phyloP scores from a whole-genome alignment of 2,888 invertebrate genomes.

The Alviniconcha strummeri region DNA sequence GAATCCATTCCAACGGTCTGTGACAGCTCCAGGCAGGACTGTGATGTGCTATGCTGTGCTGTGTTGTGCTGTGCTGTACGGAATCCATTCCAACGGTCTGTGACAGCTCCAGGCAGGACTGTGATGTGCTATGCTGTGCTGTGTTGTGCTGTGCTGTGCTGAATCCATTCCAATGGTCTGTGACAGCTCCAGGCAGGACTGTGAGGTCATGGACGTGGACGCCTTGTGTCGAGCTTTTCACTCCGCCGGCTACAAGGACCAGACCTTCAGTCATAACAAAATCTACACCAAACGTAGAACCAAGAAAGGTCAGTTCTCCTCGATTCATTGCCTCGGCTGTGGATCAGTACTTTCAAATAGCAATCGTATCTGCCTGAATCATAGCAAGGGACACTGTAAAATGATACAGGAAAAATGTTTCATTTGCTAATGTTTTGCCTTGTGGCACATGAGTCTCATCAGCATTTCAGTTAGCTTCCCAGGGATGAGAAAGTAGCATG shows the following conservation, averaged over 20 bases:
- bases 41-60: too few species aligned
- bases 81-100: too few species aligned
- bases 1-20: too few species aligned
- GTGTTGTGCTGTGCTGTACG: too few species aligned
- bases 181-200: background rate
- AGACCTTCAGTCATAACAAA: slow-evolving; percentile 5
- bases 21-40: too few species aligned
- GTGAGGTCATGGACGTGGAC: background rate
- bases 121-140: too few species aligned
- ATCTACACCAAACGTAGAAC: background rate
- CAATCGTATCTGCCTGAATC: background rate
- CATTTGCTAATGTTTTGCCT: background rate
- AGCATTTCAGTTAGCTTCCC: too few species aligned
- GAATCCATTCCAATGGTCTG: too few species aligned
- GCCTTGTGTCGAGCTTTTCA: background rate
- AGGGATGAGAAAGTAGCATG: too few species aligned
- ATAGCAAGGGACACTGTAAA: background rate
- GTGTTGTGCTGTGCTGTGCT: too few species aligned
- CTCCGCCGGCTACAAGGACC: slow-evolving; percentile 1
- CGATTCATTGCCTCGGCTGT: background rate
- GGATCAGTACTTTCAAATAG: background rate
- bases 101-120: too few species aligned
- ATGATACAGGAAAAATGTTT: background rate
- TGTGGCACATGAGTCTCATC: too few species aligned
- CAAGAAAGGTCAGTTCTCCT: background rate